Evolutionary conservation across 2,113 vertebrate genomes (phyloP), one percentile per base, ranked within the genome.

Genomic region (Hyla sarda): DNA sequence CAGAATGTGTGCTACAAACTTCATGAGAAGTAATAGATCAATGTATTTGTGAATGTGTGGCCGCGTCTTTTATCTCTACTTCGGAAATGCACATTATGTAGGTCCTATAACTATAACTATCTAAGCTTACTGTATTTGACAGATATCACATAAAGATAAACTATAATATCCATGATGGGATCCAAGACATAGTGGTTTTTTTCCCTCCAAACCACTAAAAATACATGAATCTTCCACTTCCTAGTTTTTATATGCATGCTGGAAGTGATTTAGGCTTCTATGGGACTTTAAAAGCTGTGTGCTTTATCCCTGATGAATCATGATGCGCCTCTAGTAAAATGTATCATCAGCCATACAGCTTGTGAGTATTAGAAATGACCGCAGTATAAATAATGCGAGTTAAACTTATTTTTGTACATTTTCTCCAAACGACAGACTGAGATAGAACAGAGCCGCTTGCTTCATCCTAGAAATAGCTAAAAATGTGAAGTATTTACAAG

Each of bases 401-500:
- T 81, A 47, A 84, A 77, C 72, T 85, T 81, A 78, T 72, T 71
- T 72, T 81, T 86, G 75, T 81, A 60, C 58, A 60, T 58, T 81
- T 81, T 80, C 60, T 23, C 67, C 56, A 28, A 47, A 81, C 73
- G 78, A 87, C 67, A 82, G 13, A 48, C 10, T 87, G 78, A 87
- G 62, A 82, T 19, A 82, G 77, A 87, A 32, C 85, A 87, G 85
- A 62, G 54, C 67, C 47, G 25, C 50, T 8, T 50, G 56, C 67
- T 74, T 87, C 78, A 87, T 87, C n/a, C 78, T 74, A 25, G 21
- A 82, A 87, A 74, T 82, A 87, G 65, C 69, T 73, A 13, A 87
- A 87, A 62, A 87, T 87, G 71, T 87, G 67, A 82, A 82, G 52
- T 50, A 87, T 87, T 87, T 74, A 87, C 78, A 87, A 87, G 78